These are phyloP conservation scores for Chondrilla cf. caribensis DNA, from an alignment of 37 sponge, comb jelly and placozoan genomes.

Conservation along the genomic window DNA sequence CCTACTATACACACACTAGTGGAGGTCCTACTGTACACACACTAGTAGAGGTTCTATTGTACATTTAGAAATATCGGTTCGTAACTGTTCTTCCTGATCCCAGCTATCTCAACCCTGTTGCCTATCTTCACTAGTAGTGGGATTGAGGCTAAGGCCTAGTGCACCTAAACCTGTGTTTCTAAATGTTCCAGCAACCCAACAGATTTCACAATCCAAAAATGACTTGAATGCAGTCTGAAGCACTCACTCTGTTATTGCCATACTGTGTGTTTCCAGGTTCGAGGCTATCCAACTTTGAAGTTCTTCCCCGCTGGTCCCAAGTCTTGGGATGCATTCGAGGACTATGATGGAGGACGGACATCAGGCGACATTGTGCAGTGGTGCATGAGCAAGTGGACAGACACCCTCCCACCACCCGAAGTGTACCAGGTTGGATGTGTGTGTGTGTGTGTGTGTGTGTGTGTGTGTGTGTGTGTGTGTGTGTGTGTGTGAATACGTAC, in stretches of 20 bases:
- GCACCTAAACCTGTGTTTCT: too few species aligned
- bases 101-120: too few species aligned
- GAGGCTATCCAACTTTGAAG: slow-evolving; percentile 97
- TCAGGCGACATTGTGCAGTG: slow-evolving; percentile 83
- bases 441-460: neutral
- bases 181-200: too few species aligned
- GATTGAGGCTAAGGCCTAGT: too few species aligned
- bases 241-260: neutral
- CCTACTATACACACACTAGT: too few species aligned
- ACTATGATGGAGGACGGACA: slow-evolving; percentile 90
- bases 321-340: slow-evolving; percentile 62
- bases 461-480: neutral
- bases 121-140: too few species aligned
- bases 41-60: too few species aligned
- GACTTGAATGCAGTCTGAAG: too few species aligned
- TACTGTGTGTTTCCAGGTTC: slow-evolving; percentile 50
- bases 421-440: slow-evolving; percentile 65
- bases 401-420: slow-evolving; percentile 84
- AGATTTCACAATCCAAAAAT: too few species aligned
- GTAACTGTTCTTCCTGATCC: neutral
- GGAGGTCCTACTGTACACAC: too few species aligned
- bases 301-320: slow-evolving; percentile 93
- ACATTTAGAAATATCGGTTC: neutral
- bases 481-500: too few species aligned
- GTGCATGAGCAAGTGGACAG: slow-evolving; percentile 71